Evolutionary conservation across 2,888 invertebrate species (phyloP).

Genomic region (Scaptomyza polygonia): DNA sequence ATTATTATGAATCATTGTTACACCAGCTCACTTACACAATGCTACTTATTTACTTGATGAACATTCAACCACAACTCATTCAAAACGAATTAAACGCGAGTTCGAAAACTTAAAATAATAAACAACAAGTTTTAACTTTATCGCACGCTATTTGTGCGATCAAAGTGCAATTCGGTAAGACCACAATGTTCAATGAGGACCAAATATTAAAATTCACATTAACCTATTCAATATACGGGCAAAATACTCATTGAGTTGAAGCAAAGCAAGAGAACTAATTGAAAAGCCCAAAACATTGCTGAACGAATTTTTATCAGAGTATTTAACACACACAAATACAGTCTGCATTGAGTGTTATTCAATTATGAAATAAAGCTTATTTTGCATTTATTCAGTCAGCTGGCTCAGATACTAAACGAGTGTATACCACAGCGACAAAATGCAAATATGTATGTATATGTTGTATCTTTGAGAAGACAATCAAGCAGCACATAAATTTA

Average conservation of each 20-base stretch:
- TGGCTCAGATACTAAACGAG: constrained; percentile 1
- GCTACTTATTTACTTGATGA: neutral
- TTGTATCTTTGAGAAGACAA: constrained; percentile 41
- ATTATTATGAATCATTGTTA: constrained; percentile 16
- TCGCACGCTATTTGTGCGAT: constrained; percentile 15
- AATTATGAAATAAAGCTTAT: constrained; percentile 68
- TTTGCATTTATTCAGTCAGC: constrained; percentile 63
- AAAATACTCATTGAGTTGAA: constrained; percentile 14
- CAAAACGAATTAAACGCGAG: neutral
- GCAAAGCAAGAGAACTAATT: neutral
- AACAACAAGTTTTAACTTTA: neutral
- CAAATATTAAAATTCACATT: constrained; percentile 51
- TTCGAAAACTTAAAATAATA: neutral
- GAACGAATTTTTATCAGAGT: constrained; percentile 34
- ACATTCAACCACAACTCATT: constrained; percentile 1
- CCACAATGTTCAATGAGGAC: constrained; percentile 32
- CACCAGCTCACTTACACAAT: neutral
- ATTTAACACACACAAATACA: neutral
- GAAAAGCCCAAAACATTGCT: constrained; percentile 5
- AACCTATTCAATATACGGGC: constrained; percentile 9
- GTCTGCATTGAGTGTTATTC: constrained; percentile 36
- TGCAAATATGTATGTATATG: constrained; percentile 25
- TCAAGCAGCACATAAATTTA: constrained; percentile 50
- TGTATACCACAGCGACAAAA: constrained; percentile 21
- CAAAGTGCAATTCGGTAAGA: constrained; percentile 57